Evolutionary conservation across 2,888 invertebrate genomes (phyloP), one percentile per base, ranked within the genome.

Genomic region (Nowickia ferox): DNA sequence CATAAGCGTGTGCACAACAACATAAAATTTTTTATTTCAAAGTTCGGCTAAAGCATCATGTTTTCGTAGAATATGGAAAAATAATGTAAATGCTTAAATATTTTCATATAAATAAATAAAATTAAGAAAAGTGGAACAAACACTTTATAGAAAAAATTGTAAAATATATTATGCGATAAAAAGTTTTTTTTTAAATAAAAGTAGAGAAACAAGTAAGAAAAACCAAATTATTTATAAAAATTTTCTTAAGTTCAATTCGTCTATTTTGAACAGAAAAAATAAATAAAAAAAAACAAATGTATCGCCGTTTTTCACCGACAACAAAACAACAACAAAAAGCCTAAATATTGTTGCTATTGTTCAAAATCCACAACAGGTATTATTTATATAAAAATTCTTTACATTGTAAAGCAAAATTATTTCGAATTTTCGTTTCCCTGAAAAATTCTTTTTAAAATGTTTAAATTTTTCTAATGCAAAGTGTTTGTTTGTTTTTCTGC

Each of bases 1-100:
- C 68, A 46, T 40, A 80, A 63, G 9, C 68, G 75, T 57, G 75
- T 82, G 76, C 48, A 68, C 53, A 51, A 76, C 75, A 53, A 10
- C 13, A 53, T 30, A 44, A 44, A 42, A 38, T 71, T 76, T 30
- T 77, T 17, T 30, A 55, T 48, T 63, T 69, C 65, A 22, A 48
- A 61, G 61, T 42, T 10, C 68, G 57, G 19, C 9, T 15, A 61
- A 19, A 4, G 68, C 1, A 42, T 9, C 22, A 53, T 69, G n/a
- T 48, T 71, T 22, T 68, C 9, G 19, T 9, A 30, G n/a, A 17
- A 15, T 15, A 66, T 44, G 3, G 38, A 42, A 48, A n/a, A 42
- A 40, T 30, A 30, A 30, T 2, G 5, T 44, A 53, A 38, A 11
- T 9, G 5, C 0, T 13, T 8, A 46, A 2, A 13, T 38, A 74